A percentile compares a stretch with the other conserved stretches of the same genome.
These are phyloP conservation scores for Anguilla obscura DNA, from an alignment of 2,797 vertebrate species.

Conservation along the genomic window DNA sequence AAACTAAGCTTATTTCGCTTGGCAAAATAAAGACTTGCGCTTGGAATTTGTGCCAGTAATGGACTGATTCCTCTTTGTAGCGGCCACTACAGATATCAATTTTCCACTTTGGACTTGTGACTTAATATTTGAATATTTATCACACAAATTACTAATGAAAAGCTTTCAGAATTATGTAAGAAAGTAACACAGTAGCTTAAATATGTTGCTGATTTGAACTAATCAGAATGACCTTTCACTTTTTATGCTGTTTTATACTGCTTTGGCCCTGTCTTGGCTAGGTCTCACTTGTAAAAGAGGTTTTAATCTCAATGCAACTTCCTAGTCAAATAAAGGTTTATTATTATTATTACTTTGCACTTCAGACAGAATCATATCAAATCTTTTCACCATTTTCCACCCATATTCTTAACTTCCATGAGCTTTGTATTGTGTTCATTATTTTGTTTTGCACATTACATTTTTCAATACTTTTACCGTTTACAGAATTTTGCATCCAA, in stretches of 20 bases:
- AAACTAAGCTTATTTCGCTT: neutral
- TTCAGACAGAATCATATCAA: neutral
- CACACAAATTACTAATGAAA: neutral
- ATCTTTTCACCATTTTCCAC: neutral
- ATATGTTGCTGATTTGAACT: neutral
- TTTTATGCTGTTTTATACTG: neutral
- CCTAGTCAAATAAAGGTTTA: too few relatives aligned
- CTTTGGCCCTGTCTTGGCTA: too few relatives aligned
- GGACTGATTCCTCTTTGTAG: conserved; percentile 45
- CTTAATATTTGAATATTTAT: neutral
- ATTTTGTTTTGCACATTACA: neutral
- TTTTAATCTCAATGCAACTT: too few relatives aligned
- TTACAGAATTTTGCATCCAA: neutral
- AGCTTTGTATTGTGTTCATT: neutral
- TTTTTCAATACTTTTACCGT: neutral
- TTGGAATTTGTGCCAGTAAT: neutral
- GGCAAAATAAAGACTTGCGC: neutral
- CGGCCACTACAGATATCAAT: conserved; percentile 46
- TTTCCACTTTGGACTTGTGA: neutral
- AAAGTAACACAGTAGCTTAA: neutral
- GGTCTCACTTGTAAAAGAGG: too few relatives aligned
- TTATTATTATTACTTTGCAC: neutral
- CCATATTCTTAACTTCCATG: neutral
- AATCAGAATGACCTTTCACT: neutral
- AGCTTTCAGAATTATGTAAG: neutral